Evolutionary conservation across 1,140 invertebrate species (phyloP).

Genomic region (Cyclargus thomasi): DNA sequence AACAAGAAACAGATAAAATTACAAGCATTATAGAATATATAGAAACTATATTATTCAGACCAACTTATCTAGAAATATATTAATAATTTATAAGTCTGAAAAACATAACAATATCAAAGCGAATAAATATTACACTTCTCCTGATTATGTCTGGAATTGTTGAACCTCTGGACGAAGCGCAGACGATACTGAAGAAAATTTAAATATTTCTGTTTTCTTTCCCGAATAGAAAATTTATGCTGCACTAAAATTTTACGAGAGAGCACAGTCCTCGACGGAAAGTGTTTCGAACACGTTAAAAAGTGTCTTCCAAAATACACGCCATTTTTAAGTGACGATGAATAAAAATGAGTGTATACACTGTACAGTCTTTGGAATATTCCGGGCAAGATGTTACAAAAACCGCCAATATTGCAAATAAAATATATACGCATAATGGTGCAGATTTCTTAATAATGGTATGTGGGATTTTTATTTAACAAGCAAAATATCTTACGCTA

Average conservation of each 20-base stretch:
- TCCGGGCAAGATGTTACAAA: background rate
- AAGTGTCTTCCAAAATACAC: background rate
- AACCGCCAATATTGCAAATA: background rate
- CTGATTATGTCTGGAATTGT: background rate
- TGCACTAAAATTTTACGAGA: background rate
- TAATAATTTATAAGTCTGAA: background rate
- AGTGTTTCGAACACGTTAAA: conserved; percentile 1
- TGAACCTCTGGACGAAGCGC: conserved; percentile 5
- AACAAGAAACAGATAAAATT: no score
- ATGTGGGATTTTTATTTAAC: background rate
- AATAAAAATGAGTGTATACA: background rate
- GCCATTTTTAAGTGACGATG: background rate
- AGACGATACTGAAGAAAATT: conserved; percentile 12
- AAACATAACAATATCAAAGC: background rate
- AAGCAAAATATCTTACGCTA: background rate
- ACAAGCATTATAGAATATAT: no score
- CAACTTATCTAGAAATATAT: no score
- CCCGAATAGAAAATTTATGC: conserved; percentile 8
- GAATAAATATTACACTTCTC: background rate
- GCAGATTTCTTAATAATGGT: background rate
- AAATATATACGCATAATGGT: background rate
- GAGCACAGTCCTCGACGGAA: background rate
- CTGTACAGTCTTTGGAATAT: background rate
- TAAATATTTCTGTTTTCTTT: conserved; percentile 16
- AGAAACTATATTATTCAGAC: background rate